Evolutionary conservation across 1,140 invertebrate species (phyloP), one percentile per base, ranked within the genome.

Genomic region (Linepithema humile): DNA sequence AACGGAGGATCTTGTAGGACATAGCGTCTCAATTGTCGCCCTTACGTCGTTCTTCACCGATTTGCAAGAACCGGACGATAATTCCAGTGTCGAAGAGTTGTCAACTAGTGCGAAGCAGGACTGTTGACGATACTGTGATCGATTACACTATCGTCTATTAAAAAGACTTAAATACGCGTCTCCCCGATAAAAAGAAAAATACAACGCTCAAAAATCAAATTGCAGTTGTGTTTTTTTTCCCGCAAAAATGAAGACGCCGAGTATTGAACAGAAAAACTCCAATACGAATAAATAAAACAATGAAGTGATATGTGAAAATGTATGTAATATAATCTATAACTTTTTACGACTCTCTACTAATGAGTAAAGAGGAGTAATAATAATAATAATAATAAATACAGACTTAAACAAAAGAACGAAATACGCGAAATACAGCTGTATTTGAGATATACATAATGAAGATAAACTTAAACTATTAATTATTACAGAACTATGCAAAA

Each of bases 1-100:
- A 32, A 3, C 94, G 17, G 89, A 92, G 0, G 95, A 96, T 88
- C 91, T 93, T 20, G 94, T 95, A 64, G 96, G 96, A 43, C 96
- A 96, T 90, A 95, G 94, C 15, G 94, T 96, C 2, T 95, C 95
- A n/a, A 84, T 95, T 6, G 95, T 94, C 86, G 93, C 95, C 35
- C 92, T 96, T 6, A 95, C 94, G 32, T 95, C 95, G 50, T 96
- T 96, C 93, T 96, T 96, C 90, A 95, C 94, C 20, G 95, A 95
- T 89, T 89, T 96, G 23, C 92, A 93, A 85, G 96, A 96, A 90
- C 92, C 92, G 1, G 96, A 96, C 29, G 93, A 95, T 67, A 90
- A 90, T 74, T 93, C 92, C 0, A 93, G 92, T 65, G 90, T 91
- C 55, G 93, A 94, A 50, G 93, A 94, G 38, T 84, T 80, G 43